Conservation (phyloP, 2,888 invertebrate species). For the Phymatocera aterrima region DNA sequence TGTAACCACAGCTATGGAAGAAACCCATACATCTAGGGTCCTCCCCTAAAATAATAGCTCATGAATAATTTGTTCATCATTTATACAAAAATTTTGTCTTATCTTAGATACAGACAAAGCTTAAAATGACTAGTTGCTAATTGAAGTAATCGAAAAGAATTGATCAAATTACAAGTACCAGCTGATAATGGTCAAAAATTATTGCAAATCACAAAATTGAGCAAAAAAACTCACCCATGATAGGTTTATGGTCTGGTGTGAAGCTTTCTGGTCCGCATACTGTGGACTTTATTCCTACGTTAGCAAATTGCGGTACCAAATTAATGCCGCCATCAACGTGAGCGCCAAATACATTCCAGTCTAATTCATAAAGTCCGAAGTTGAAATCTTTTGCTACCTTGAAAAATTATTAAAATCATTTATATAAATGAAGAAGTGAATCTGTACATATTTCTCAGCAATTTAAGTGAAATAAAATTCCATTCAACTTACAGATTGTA, state of each 20-base stretch:
- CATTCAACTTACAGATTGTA: slow-evolving; percentile 80
- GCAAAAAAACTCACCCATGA: slow-evolving; percentile 81
- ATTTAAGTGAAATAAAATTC: neutral
- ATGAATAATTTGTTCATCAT: neutral
- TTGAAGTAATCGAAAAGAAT: neutral
- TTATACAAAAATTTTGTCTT: neutral
- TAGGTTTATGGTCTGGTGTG: slow-evolving; percentile 93
- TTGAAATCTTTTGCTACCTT: slow-evolving; percentile 86
- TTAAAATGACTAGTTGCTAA: slow-evolving; percentile 21
- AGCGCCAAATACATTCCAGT: slow-evolving; percentile 89
- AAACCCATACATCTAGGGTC: slow-evolving; percentile 79
- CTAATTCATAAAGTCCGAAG: slow-evolving; percentile 90
- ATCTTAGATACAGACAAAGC: neutral
- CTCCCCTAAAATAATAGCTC: slow-evolving; percentile 65
- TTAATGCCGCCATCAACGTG: slow-evolving; percentile 85
- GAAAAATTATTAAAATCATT: neutral
- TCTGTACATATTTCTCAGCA: neutral
- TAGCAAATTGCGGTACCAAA: slow-evolving; percentile 85
- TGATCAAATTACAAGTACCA: neutral
- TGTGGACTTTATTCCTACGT: slow-evolving; percentile 88
- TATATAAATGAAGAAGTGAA: slow-evolving; percentile 8
- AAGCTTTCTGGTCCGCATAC: slow-evolving; percentile 95
- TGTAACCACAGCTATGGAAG: slow-evolving; percentile 92
- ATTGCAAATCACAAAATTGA: neutral
- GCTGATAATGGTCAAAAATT: neutral